Evolutionary conservation across 2,113 vertebrate genomes (phyloP).

Genomic region (Phoenicopterus ruber): DNA sequence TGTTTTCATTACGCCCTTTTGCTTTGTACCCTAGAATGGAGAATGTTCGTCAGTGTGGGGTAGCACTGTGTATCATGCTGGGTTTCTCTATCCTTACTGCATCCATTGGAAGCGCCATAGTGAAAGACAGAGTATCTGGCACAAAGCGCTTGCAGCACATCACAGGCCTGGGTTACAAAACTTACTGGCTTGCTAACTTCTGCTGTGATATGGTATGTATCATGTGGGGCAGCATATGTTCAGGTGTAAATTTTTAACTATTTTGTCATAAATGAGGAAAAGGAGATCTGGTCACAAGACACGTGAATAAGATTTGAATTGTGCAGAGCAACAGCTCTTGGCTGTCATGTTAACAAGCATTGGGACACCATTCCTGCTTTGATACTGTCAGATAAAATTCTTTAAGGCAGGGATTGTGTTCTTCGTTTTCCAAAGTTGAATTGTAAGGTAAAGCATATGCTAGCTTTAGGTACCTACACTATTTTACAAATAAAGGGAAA

Average conservation of each 20-base stretch:
- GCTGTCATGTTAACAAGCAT: not conserved
- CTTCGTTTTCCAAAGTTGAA: not conserved
- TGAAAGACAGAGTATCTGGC: slow-evolving; percentile 67
- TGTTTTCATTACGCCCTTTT: not conserved
- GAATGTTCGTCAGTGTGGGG: slow-evolving; percentile 74
- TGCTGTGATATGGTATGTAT: slow-evolving; percentile 74
- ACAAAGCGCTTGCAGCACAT: slow-evolving; percentile 73
- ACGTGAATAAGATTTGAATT: not conserved
- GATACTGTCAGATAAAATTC: not conserved
- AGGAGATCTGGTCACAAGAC: not conserved
- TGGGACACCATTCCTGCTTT: not conserved
- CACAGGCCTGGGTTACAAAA: slow-evolving; percentile 67
- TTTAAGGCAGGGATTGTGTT: not conserved
- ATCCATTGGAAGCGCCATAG: slow-evolving; percentile 54
- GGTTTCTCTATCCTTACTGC: slow-evolving; percentile 72
- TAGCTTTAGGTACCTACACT: not conserved
- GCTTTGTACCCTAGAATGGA: slow-evolving; percentile 66
- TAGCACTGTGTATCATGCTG: slow-evolving; percentile 74
- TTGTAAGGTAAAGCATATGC: not conserved
- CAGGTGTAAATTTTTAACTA: not conserved
- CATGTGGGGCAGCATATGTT: not conserved
- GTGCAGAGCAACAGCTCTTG: not conserved
- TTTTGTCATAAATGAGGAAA: not conserved
- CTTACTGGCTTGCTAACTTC: slow-evolving; percentile 75
- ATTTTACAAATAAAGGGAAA: not conserved